These are phyloP conservation scores for Dynastes grantii DNA, from an alignment of 2,888 invertebrate species.

Conservation along the genomic window DNA sequence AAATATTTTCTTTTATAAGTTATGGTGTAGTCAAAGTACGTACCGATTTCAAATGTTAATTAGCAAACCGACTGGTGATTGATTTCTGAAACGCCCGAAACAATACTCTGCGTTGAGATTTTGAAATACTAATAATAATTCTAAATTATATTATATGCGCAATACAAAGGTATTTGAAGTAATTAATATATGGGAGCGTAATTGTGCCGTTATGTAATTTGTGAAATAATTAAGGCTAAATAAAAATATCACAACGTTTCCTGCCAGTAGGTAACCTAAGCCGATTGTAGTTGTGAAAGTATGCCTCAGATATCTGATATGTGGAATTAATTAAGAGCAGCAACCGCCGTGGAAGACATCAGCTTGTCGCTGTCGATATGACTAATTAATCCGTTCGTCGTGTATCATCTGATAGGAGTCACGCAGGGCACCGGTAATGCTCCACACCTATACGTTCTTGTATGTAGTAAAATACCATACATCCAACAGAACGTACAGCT, in stretches of 20 bases:
- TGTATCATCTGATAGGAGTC: slow-evolving; percentile 44
- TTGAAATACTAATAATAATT: no score
- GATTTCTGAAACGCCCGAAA: no score
- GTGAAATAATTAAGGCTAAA: slow-evolving; percentile 7
- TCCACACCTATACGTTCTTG: slow-evolving; percentile 31
- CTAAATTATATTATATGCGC: no score
- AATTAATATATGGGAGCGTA: no score
- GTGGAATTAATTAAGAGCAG: slow-evolving; percentile 35
- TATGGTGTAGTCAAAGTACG: no score
- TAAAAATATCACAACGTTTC: slow-evolving; percentile 3
- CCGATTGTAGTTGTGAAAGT: slow-evolving; percentile 25
- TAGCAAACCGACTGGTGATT: no score
- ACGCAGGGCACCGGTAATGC: slow-evolving; percentile 30
- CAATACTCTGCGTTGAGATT: no score
- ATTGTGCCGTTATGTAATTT: neutral
- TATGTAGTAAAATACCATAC: neutral
- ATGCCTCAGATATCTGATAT: slow-evolving; percentile 16
- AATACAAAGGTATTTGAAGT: no score
- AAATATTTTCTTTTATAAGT: no score
- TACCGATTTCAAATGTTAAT: no score
- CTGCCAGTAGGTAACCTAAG: slow-evolving; percentile 9
- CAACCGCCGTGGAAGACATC: slow-evolving; percentile 9
- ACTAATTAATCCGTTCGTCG: slow-evolving; percentile 42
- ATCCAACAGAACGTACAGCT: neutral
- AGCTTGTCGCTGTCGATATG: slow-evolving; percentile 31